These are phyloP conservation scores for Acanthaster planci DNA, from an alignment of 35 echinoderm and acorn worm species.

Conservation along the genomic window DNA sequence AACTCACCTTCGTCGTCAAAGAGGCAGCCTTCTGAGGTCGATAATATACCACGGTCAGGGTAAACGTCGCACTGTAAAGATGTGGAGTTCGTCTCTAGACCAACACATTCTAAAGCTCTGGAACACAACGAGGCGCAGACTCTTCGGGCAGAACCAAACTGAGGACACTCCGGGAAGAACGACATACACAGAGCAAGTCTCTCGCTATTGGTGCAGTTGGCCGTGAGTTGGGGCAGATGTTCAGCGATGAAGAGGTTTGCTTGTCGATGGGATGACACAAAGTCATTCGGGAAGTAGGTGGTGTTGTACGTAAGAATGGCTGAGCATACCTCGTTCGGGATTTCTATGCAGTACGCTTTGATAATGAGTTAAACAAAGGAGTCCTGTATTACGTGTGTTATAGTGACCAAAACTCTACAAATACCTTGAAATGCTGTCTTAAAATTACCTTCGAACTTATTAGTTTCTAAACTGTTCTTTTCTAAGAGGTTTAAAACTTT, in stretches of 20 bases:
- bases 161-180: constrained; percentile 34
- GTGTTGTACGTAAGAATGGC: constrained; percentile 11
- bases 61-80: constrained; percentile 6
- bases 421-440: no score
- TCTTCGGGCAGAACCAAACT: neutral
- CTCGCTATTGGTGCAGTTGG: neutral
- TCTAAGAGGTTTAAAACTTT: no score
- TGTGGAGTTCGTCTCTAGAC: neutral
- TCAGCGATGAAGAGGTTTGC: neutral
- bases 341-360: constrained; percentile 9
- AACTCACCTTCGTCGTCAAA: no score
- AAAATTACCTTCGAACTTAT: no score
- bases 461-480: no score
- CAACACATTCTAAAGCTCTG: neutral
- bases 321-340: neutral
- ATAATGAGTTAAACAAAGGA: no score
- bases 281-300: constrained; percentile 32
- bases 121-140: constrained; percentile 25
- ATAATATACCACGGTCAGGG: neutral
- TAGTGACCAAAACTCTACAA: no score
- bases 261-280: neutral
- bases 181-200: neutral
- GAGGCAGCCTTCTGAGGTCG: no score
- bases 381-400: no score
- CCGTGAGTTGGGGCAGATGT: neutral